Evolutionary conservation across 2,888 invertebrate species (phyloP).

Genomic region (Lamproptera curius): DNA sequence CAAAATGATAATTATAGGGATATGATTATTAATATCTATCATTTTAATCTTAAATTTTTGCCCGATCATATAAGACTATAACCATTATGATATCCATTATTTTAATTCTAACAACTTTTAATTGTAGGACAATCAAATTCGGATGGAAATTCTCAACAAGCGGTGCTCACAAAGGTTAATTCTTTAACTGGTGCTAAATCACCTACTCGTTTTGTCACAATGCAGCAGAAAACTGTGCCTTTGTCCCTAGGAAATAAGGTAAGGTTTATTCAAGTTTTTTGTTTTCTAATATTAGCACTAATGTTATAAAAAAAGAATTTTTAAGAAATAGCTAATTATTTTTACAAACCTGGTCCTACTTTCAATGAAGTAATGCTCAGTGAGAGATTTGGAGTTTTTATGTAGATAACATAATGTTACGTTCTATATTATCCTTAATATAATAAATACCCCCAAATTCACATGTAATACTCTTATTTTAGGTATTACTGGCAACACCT

Average conservation of each 20-base stretch:
- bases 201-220: slow-evolving; percentile 44
- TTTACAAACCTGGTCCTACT: no score
- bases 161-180: slow-evolving; percentile 49
- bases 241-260: slow-evolving; percentile 36
- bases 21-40: no score
- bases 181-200: slow-evolving; percentile 29
- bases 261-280: background rate
- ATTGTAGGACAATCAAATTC: slow-evolving; percentile 34
- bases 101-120: background rate
- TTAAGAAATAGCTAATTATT: no score
- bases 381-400: no score
- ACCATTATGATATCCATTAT: no score
- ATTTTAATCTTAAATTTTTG: no score
- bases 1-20: no score
- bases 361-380: no score
- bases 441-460: background rate
- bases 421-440: background rate
- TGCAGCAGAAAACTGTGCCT: slow-evolving; percentile 61
- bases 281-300: no score
- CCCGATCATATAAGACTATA: no score
- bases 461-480: slow-evolving; percentile 22
- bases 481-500: slow-evolving; percentile 66
- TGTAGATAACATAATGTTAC: background rate
- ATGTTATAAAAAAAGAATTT: no score
- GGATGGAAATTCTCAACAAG: slow-evolving; percentile 36